Percentiles rank a stretch among this genome's conserved stretches.
Conservation (phyloP, 2,888 invertebrate genomes). For the Drosophila antonietae region DNA sequence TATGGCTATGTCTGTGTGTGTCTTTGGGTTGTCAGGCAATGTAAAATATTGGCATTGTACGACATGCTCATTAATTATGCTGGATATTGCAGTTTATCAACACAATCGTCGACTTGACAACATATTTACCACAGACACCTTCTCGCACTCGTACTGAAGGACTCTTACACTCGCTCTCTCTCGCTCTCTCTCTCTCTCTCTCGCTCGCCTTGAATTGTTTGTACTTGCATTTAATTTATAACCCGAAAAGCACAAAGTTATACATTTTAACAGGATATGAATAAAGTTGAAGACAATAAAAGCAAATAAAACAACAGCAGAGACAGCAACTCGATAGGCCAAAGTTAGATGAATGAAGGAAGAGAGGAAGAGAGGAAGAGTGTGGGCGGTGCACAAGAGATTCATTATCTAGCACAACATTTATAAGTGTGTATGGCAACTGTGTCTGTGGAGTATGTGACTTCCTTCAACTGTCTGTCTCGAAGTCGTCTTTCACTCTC, state of each 20-base stretch:
- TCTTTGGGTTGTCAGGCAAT: constrained; percentile 43
- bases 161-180: not conserved
- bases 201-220: constrained; percentile 36
- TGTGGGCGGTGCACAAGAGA: constrained; percentile 44
- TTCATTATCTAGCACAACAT: constrained; percentile 79
- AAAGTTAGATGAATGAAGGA: not conserved
- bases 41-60: constrained; percentile 79
- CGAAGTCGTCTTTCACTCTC: not conserved
- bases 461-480: constrained; percentile 51
- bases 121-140: constrained; percentile 26
- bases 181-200: not conserved
- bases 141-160: constrained; percentile 14
- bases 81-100: constrained; percentile 78
- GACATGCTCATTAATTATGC: constrained; percentile 79
- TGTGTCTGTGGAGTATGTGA: constrained; percentile 60
- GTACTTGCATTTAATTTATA: constrained; percentile 76
- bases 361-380: not conserved
- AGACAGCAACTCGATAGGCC: constrained; percentile 22
- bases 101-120: constrained; percentile 77
- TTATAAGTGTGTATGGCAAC: constrained; percentile 72
- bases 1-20: constrained; percentile 5
- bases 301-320: constrained; percentile 69
- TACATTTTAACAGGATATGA: constrained; percentile 80
- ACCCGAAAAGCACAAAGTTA: constrained; percentile 79
- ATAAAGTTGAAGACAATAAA: constrained; percentile 81